Percentiles rank a stretch among this genome's conserved stretches.
Conservation (phyloP, 2,797 vertebrate species). For the Sorex maritimensis region DNA sequence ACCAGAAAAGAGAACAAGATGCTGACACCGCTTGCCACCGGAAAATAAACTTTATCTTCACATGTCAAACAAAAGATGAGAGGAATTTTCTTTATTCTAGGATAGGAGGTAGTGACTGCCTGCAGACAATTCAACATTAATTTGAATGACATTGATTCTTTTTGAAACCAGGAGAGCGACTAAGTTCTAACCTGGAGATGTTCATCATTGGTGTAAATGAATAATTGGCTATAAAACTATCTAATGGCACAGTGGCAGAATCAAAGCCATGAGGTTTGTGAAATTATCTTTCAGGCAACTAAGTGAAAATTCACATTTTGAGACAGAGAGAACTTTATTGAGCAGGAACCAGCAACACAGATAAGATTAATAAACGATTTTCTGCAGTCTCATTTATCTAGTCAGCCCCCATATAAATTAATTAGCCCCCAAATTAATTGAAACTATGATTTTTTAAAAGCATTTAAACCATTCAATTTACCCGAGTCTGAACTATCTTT, state of each 20-base stretch:
- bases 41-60: conserved; percentile 43
- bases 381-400: not conserved
- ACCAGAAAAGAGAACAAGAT: not conserved
- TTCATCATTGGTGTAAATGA: conserved; percentile 7
- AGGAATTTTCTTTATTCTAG: conserved; percentile 22
- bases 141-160: not conserved
- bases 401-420: too few species aligned
- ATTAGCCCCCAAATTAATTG: not conserved
- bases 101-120: not conserved
- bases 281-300: too few species aligned
- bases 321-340: not conserved
- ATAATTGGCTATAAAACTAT: conserved; percentile 7
- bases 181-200: not conserved
- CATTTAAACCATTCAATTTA: not conserved
- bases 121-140: not conserved
- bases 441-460: conserved; percentile 26
- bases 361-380: conserved; percentile 27
- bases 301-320: too few species aligned
- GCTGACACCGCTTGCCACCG: not conserved
- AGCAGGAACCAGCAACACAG: not conserved
- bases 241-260: conserved; percentile 23
- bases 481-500: not conserved
- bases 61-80: conserved; percentile 4
- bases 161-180: not conserved
- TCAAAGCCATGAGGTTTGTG: too few species aligned